phyloP scores from a whole-genome alignment of 2,888 invertebrate species.

The Nomada fucata region DNA sequence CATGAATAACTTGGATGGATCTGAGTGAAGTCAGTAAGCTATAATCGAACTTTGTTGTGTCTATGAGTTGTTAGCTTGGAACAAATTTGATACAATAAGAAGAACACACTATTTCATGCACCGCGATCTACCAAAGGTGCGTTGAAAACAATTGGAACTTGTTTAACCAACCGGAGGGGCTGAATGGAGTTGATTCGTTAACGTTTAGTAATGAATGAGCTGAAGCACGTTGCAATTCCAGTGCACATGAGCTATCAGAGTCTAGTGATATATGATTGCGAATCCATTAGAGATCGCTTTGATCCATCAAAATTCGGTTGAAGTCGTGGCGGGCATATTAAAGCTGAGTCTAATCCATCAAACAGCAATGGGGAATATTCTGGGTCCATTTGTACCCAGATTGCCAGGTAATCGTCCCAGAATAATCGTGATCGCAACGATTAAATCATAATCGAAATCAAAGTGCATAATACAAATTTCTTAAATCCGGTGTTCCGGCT shows the following conservation, averaged over 20 bases:
- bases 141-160: neutral
- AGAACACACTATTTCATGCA: no score
- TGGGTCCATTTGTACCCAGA: neutral
- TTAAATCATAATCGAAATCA: neutral
- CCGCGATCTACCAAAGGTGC: neutral
- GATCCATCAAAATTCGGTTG: conserved; percentile 7
- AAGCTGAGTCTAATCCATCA: conserved; percentile 5
- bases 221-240: neutral
- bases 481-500: neutral
- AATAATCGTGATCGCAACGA: neutral
- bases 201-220: neutral
- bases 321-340: neutral
- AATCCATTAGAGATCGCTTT: neutral
- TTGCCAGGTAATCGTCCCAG: neutral
- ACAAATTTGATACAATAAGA: neutral
- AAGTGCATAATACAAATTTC: no score
- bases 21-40: neutral
- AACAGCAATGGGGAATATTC: conserved; percentile 1
- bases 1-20: no score
- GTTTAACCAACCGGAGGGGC: no score
- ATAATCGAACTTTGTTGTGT: neutral
- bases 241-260: neutral
- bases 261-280: conserved; percentile 1
- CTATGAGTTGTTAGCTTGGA: neutral
- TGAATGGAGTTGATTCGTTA: neutral